A percentile compares a stretch with the other conserved stretches of the same genome.
phyloP scores from a whole-genome alignment of 2,888 invertebrate genomes.

The Herminia tarsipennalis region DNA sequence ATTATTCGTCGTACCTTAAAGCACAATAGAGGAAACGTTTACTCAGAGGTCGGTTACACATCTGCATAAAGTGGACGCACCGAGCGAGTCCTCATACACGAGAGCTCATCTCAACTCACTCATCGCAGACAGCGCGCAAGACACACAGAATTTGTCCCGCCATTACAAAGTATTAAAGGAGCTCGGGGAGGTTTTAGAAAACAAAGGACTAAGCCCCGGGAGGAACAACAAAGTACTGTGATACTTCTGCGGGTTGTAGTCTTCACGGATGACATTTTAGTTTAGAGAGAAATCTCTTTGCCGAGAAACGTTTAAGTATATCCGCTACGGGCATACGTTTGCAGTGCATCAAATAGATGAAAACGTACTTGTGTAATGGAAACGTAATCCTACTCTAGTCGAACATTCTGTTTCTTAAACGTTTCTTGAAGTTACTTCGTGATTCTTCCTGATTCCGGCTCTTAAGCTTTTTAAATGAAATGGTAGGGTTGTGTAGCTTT shows the following conservation, averaged over 20 bases:
- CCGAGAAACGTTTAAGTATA: constrained; percentile 47
- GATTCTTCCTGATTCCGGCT: too few species aligned
- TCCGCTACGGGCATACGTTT: constrained; percentile 23
- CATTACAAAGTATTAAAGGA: constrained; percentile 77
- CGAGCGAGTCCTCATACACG: constrained; percentile 28
- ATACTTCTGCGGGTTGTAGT: constrained; percentile 68
- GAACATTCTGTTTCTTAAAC: too few species aligned
- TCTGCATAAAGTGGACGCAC: constrained; percentile 29
- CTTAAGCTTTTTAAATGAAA: too few species aligned
- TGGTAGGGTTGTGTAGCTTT: too few species aligned
- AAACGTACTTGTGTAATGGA: not conserved
- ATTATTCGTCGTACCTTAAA: constrained; percentile 4
- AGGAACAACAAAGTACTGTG: constrained; percentile 73
- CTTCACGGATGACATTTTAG: constrained; percentile 69
- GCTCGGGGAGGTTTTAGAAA: constrained; percentile 68
- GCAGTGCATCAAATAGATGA: constrained; percentile 21
- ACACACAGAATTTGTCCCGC: constrained; percentile 68
- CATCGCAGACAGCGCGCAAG: constrained; percentile 56
- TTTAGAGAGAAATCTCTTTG: constrained; percentile 65
- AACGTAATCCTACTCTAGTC: not conserved
- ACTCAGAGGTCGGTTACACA: constrained; percentile 12
- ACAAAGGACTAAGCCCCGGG: constrained; percentile 76
- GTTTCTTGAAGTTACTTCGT: too few species aligned
- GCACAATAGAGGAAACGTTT: constrained; percentile 9
- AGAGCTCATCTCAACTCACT: constrained; percentile 48